These are phyloP conservation scores for Tenthredo notha DNA, from an alignment of 2,888 invertebrate species.

Conservation along the genomic window DNA sequence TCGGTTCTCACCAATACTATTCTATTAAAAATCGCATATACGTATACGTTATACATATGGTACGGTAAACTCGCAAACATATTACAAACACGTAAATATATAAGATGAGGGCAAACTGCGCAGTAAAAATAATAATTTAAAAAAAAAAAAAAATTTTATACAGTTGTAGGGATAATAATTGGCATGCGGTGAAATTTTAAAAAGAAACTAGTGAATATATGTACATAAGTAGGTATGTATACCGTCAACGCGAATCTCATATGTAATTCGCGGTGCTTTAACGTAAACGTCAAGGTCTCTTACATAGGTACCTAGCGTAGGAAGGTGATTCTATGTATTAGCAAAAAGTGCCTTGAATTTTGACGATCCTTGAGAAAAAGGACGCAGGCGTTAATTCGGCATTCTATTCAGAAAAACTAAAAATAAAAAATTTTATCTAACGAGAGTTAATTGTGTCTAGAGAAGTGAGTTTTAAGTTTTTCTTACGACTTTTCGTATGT, in stretches of 20 bases:
- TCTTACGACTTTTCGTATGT: background rate
- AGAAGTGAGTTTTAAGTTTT: background rate
- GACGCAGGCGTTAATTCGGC: background rate
- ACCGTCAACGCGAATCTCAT: background rate
- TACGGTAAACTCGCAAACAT: background rate
- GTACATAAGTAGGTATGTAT: background rate
- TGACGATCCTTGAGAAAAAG: conserved; percentile 19
- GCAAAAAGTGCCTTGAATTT: conserved; percentile 33
- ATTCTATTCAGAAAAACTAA: background rate
- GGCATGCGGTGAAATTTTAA: background rate
- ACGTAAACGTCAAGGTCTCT: background rate
- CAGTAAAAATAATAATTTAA: conserved; percentile 30
- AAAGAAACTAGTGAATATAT: background rate
- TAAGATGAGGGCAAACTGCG: conserved; percentile 41
- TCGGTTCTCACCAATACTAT: conserved; percentile 19
- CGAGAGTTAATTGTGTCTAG: background rate
- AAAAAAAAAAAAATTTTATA: conserved; percentile 13
- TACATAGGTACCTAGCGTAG: background rate
- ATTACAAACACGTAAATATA: background rate
- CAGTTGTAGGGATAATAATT: background rate
- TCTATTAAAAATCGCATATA: background rate
- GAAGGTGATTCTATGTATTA: conserved; percentile 22
- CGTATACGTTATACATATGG: background rate
- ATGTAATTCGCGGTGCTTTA: background rate
- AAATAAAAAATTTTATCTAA: background rate